Percentiles rank a stretch among this genome's conserved stretches.
phyloP scores from a whole-genome alignment of 2,797 vertebrate genomes.

The Fistularia commersonii region DNA sequence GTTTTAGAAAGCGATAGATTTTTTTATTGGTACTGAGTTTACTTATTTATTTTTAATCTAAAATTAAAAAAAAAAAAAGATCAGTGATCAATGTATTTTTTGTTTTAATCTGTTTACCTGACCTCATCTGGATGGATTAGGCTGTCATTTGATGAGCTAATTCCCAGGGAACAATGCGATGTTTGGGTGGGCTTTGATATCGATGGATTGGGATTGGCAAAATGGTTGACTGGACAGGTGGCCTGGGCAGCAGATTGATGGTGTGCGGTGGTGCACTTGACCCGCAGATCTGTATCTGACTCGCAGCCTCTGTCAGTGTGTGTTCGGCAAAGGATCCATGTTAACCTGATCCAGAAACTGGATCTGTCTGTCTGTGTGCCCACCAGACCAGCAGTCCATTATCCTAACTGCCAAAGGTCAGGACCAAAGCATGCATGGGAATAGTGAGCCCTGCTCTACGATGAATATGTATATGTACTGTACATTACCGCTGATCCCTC shows the following conservation, averaged over 20 bases:
- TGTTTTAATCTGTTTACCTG: too few species aligned
- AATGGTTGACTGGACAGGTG: slow-evolving; percentile 35
- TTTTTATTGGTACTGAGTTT: too few species aligned
- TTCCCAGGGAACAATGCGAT: slow-evolving; percentile 20
- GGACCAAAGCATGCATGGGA: slow-evolving; percentile 48
- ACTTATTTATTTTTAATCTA: too few species aligned
- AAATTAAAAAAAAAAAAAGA: too few species aligned
- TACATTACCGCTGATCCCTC: slow-evolving; percentile 12
- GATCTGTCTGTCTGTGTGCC: slow-evolving; percentile 59
- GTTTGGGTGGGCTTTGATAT: slow-evolving; percentile 4
- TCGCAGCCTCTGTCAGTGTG: slow-evolving; percentile 26
- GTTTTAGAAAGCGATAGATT: too few species aligned
- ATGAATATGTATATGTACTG: slow-evolving; percentile 20
- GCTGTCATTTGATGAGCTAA: not conserved
- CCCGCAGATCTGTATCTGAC: slow-evolving; percentile 64
- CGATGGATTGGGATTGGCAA: slow-evolving; percentile 18
- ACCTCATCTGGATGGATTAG: too few species aligned
- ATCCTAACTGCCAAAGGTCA: slow-evolving; percentile 56
- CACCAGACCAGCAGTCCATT: slow-evolving; percentile 51
- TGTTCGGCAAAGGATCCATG: slow-evolving; percentile 41
- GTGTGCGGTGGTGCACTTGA: slow-evolving; percentile 54
- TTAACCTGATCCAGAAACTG: slow-evolving; percentile 73
- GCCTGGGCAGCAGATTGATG: slow-evolving; percentile 40
- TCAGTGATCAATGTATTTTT: too few species aligned
- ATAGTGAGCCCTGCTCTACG: slow-evolving; percentile 10